Evolutionary conservation across 2,888 invertebrate species (phyloP).

Genomic region (Drosophila antonietae): DNA sequence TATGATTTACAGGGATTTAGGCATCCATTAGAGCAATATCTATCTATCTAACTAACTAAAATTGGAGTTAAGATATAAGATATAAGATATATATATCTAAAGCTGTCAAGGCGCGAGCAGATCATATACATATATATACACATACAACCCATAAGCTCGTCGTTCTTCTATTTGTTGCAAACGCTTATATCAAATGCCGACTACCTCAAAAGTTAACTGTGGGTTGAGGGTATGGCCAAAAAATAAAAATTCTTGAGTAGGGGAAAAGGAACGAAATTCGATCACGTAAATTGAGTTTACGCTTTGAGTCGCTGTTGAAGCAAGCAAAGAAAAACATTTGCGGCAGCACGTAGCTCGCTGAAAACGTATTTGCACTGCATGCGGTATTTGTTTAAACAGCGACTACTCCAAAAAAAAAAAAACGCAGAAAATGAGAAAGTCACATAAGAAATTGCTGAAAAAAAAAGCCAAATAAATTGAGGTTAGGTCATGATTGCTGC

Average conservation of each 20-base stretch:
- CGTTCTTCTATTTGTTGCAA: neutral
- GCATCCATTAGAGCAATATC: neutral
- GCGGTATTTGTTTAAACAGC: slow-evolving; percentile 27
- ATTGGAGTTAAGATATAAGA: too few relatives aligned
- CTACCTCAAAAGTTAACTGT: neutral
- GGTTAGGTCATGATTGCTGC: slow-evolving; percentile 7
- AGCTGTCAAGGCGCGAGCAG: neutral
- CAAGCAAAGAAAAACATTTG: slow-evolving; percentile 43
- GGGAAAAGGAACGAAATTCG: slow-evolving; percentile 59
- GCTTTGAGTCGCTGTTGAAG: slow-evolving; percentile 47
- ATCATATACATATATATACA: neutral
- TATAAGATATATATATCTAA: neutral
- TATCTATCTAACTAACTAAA: neutral
- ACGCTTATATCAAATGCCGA: neutral
- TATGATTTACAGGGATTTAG: neutral
- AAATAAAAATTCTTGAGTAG: neutral
- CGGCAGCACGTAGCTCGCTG: slow-evolving; percentile 41
- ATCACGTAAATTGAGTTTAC: slow-evolving; percentile 78
- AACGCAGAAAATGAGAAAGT: slow-evolving; percentile 2
- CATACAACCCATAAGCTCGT: neutral
- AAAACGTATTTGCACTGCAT: slow-evolving; percentile 31
- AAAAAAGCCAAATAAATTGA: slow-evolving; percentile 10
- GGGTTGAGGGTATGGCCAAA: neutral
- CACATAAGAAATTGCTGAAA: neutral
- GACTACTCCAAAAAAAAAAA: neutral